These are phyloP conservation scores for Drosophila eugracilis DNA, from an alignment of 1,140 invertebrate species.

Conservation along the genomic window DNA sequence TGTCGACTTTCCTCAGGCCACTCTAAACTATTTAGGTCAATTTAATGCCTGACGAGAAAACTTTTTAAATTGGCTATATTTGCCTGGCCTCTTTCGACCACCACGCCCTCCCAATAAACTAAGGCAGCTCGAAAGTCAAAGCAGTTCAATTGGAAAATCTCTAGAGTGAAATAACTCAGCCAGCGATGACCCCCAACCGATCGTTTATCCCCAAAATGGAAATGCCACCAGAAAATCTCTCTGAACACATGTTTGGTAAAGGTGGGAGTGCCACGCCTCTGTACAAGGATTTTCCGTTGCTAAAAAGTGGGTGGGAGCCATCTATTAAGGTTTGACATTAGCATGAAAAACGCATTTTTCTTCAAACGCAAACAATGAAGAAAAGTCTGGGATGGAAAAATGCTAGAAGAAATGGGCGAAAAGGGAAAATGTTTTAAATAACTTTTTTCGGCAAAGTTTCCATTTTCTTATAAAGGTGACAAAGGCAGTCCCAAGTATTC, in stretches of 20 bases:
- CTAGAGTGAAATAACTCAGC: conserved; percentile 67
- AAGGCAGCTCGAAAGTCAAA: neutral
- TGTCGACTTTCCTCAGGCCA: too few species aligned
- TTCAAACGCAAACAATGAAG: conserved; percentile 48
- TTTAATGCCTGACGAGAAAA: conserved; percentile 15
- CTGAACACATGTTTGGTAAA: conserved; percentile 53
- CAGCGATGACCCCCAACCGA: conserved; percentile 10
- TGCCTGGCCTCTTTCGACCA: neutral
- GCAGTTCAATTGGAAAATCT: conserved; percentile 50
- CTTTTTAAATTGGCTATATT: conserved; percentile 13
- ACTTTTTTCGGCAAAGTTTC: conserved; percentile 63
- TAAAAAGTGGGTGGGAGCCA: conserved; percentile 15
- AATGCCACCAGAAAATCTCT: conserved; percentile 64
- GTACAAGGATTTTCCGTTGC: conserved; percentile 9
- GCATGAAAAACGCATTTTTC: conserved; percentile 79
- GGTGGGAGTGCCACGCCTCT: conserved; percentile 18
- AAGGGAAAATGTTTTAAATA: conserved; percentile 68
- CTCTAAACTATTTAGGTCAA: conserved; percentile 7
- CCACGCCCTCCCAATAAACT: conserved; percentile 17
- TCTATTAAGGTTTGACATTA: conserved; percentile 77
- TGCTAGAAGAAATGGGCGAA: neutral
- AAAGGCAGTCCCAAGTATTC: conserved; percentile 39
- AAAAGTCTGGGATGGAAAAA: conserved; percentile 32
- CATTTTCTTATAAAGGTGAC: conserved; percentile 53
- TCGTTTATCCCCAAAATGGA: conserved; percentile 55